Base-by-base conservation (phyloP, 2,888 invertebrate species). In the Ischnura elegans region DNA sequence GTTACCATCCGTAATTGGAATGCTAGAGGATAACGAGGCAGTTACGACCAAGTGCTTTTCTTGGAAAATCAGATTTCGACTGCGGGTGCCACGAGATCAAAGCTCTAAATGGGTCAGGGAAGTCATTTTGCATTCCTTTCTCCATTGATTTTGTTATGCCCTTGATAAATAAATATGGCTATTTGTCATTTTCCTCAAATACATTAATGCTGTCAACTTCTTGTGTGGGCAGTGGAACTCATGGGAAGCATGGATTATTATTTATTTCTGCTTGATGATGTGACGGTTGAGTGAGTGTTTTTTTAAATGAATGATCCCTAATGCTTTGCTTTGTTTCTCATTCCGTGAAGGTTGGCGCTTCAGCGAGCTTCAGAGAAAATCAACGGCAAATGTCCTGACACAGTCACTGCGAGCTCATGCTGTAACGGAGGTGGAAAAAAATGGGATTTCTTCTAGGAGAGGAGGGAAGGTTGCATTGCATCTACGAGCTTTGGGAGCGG, bases 1-100 rank as follows among this genome's bases (percentile, higher is more conserved):
- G 36, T 76, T 29, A 76, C 76, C 76, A 76, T 25, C 76, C 76
- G 76, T 76, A 76, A 76, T 76, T 76, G 76, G 76, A 76, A 29
- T 29, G 76, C 16, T 36, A 76, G 36, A 76, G 76, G 76, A 76
- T 76, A 76, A 76, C 76, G 76, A 76, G 76, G 29, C 76, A 36
- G 76, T 76, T 76, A 76, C 76, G 76, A 13, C 76, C 76, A 76
- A 76, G 76, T 36, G 76, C 29, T 36, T 29, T 76, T 76, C 36
- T 36, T 76, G 29, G 76, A 36, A 76, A 76, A 76, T 76, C 76
- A 29, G 36, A 76, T 76, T 76, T 76, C 76, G n/a, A 25, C 36
- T 6, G 76, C 36, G 76, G 29, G 76, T n/a, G 76, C 36, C 8
- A 36, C 76, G 76, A 29, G 76, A 1, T 76, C 13, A 76, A 76